Evolutionary conservation across 2,113 vertebrate genomes (phyloP).

Genomic region (Urocitellus parryii): DNA sequence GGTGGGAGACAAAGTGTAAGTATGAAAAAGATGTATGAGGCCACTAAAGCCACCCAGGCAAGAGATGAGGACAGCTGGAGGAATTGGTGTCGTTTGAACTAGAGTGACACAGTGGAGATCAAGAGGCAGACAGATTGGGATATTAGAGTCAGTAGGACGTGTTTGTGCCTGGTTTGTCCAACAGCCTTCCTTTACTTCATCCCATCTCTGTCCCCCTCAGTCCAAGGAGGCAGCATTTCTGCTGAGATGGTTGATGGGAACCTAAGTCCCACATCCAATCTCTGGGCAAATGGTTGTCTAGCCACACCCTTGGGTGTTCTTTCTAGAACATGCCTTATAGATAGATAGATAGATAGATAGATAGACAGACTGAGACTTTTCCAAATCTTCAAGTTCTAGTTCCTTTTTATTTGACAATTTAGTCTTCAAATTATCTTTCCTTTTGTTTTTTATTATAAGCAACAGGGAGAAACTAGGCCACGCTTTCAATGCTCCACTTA

Average conservation of each 20-base stretch:
- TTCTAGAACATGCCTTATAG: neutral
- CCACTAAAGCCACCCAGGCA: neutral
- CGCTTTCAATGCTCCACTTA: neutral
- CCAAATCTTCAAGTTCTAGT: neutral
- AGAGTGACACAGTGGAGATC: neutral
- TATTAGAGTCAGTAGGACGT: neutral
- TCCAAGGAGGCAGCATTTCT: neutral
- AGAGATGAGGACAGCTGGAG: neutral
- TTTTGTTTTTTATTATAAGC: neutral
- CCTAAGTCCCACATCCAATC: neutral
- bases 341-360: too few species aligned
- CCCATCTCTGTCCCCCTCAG: neutral
- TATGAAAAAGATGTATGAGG: neutral
- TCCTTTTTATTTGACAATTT: conserved; percentile 9
- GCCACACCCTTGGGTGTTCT: neutral
- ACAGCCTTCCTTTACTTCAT: neutral
- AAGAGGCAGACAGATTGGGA: neutral
- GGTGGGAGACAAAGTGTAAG: neutral
- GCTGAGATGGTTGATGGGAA: neutral
- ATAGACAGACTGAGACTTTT: neutral
- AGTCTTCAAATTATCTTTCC: neutral
- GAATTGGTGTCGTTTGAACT: neutral
- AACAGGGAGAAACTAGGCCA: neutral
- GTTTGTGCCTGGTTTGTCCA: too few species aligned
- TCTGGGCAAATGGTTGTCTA: neutral